Evolutionary conservation across 2,888 invertebrate genomes (phyloP).

Genomic region (Melanotus villosus): DNA sequence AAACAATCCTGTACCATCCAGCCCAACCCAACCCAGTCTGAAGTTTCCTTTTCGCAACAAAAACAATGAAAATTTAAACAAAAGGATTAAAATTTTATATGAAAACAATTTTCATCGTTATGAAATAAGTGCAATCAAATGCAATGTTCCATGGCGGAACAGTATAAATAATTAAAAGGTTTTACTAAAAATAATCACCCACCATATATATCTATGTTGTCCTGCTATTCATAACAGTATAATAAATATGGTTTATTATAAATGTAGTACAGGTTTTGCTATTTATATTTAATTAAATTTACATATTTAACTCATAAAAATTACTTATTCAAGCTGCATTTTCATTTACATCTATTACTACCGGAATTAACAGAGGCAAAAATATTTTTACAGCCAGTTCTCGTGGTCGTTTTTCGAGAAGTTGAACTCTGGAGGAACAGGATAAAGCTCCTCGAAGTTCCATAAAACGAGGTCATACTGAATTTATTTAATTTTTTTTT

Average conservation of each 20-base stretch:
- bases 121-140: no score
- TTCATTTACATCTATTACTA: conserved; percentile 9
- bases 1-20: no score
- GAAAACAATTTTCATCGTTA: no score
- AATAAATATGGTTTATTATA: neutral
- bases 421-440: neutral
- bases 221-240: neutral
- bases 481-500: neutral
- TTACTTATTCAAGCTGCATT: conserved; percentile 16
- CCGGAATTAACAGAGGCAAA: neutral
- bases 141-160: no score
- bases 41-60: no score
- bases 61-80: no score
- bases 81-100: no score
- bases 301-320: conserved; percentile 17
- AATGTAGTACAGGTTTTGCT: neutral
- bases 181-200: neutral
- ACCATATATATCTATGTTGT: neutral
- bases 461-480: neutral
- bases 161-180: no score
- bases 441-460: neutral
- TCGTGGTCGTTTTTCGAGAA: neutral
- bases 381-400: neutral
- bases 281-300: conserved; percentile 21
- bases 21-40: no score